These are phyloP conservation scores for Euzetes globulus DNA, from an alignment of 2,888 invertebrate species.

Conservation along the genomic window DNA sequence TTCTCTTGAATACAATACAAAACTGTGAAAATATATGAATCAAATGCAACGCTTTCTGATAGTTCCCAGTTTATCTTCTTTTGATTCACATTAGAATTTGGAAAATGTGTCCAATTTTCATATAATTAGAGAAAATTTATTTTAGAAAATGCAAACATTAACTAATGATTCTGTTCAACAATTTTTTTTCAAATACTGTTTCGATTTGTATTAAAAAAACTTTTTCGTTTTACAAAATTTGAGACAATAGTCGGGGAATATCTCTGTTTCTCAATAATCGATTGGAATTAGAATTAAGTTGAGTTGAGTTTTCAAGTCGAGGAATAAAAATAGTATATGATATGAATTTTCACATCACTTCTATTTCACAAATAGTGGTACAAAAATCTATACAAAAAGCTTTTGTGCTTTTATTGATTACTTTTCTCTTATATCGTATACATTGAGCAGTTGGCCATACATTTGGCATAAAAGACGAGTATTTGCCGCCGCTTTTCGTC, in stretches of 20 bases:
- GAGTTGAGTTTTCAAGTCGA: not conserved
- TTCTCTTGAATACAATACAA: not conserved
- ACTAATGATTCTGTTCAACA: not conserved
- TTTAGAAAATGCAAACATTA: too few species aligned
- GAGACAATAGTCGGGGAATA: not conserved
- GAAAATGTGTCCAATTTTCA: too few species aligned
- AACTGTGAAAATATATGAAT: not conserved
- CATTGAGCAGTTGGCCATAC: conserved; percentile 10
- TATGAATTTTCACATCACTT: conserved; percentile 18
- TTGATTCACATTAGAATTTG: too few species aligned
- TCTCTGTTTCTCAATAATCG: conserved; percentile 7
- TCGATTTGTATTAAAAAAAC: not conserved
- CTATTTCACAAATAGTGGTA: conserved; percentile 12
- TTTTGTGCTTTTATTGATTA: conserved; percentile 20
- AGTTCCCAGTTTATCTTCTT: too few species aligned
- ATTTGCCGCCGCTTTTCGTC: not conserved
- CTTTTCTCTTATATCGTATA: not conserved
- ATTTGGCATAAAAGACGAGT: not conserved
- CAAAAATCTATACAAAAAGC: conserved; percentile 14
- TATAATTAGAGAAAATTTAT: too few species aligned
- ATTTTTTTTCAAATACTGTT: not conserved
- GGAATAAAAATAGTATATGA: conserved; percentile 10
- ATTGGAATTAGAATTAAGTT: not conserved
- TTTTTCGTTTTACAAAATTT: not conserved
- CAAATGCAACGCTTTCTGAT: not conserved